Evolutionary conservation across 2,113 vertebrate genomes (phyloP), one percentile per base, ranked within the genome.

Genomic region (Oceanites oceanicus): DNA sequence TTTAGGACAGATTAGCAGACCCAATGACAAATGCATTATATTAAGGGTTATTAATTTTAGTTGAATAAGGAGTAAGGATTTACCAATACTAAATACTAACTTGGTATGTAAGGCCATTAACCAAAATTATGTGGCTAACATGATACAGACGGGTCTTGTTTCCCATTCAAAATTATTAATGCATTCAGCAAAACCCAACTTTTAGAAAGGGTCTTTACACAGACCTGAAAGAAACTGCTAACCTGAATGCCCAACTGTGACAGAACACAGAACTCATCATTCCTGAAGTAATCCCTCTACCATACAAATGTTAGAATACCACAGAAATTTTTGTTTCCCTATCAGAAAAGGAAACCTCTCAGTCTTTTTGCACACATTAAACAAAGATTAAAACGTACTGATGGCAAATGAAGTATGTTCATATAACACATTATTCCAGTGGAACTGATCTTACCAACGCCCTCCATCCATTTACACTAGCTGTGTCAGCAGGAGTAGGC

Each of bases 361-460:
- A 1, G 32, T 19, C 53, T 66, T 61, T 21, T 13, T 5, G 13
- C 15, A 20, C 1, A 3, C 23, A 11, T 38, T 26, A 50, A 36
- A 15, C n/a, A 42, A 34, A 56, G 23, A 62, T 55, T 26, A 49
- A 72, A 67, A 32, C 0, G 14, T 20, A 42, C 26, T 5, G 3
- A 82, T 15, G n/a, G n/a, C 47, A 71, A 58, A n/a, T 7, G 34
- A 32, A 63, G 5, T 6, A 40, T 3, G 42, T 21, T 29, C 27
- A 2, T 9, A 1, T 7, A 30, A 52, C 25, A 8, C 30, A 2
- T 15, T 15, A 11, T 7, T 23, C 18, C 17, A 34, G 50, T 6
- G 44, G 29, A 49, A 77, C 13, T 5, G 15, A 8, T 21, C 17
- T 40, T 9, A 29, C 36, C 87, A 15, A 5, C 3, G 34, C 40